Percentiles rank a stretch among this genome's conserved stretches.
These are phyloP conservation scores for Aplysina aerophoba DNA, from an alignment of 37 sponge, comb jelly and placozoan species.

Conservation along the genomic window DNA sequence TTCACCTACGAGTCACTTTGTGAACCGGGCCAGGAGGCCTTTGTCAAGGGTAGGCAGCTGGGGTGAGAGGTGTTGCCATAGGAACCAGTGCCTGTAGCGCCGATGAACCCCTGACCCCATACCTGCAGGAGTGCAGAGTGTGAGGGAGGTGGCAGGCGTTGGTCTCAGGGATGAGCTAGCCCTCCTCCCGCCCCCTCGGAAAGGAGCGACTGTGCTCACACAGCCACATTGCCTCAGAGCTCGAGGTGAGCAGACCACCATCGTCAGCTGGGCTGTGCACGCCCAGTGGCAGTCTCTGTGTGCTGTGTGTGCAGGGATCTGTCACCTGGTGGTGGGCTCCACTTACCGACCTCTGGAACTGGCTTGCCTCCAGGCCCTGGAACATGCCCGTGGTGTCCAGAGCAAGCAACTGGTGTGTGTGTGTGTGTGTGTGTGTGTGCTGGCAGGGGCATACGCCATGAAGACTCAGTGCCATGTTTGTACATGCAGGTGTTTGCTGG, in stretches of 20 bases:
- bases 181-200: neutral
- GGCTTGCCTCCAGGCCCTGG: conserved; percentile 10
- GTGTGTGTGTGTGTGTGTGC: neutral
- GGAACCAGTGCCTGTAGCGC: too few relatives aligned
- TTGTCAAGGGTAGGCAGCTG: too few relatives aligned
- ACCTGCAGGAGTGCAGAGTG: neutral
- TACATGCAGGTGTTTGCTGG: conserved; percentile 30
- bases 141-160: neutral
- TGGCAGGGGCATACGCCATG: neutral
- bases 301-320: neutral
- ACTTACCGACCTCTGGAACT: neutral
- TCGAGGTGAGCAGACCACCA: neutral
- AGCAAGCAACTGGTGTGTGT: neutral
- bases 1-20: neutral
- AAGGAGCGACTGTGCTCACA: neutral
- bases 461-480: neutral
- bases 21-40: too few relatives aligned
- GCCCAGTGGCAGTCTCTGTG: too few relatives aligned
- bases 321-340: neutral
- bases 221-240: neutral
- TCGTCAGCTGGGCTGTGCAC: too few relatives aligned
- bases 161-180: neutral
- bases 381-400: neutral
- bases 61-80: too few relatives aligned
- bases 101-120: too few relatives aligned